Conservation (phyloP, 2,113 vertebrate species). For the Daphoenositta chrysoptera region DNA sequence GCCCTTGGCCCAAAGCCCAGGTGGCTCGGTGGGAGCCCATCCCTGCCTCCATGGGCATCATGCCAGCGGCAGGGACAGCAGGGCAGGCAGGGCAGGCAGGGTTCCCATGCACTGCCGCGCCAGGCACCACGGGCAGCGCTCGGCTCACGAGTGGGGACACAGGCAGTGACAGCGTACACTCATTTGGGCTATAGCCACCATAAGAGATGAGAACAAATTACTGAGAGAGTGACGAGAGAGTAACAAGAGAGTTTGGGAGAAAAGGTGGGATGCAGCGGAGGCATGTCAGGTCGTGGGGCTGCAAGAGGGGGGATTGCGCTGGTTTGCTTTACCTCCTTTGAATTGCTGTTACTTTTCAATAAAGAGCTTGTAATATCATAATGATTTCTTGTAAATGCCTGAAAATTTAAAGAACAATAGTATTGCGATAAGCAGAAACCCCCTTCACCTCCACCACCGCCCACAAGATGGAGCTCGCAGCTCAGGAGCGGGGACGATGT, state of each 20-base stretch:
- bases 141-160: fast-evolving
- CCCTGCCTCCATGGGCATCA: fast-evolving
- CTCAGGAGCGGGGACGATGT: conserved; percentile 1
- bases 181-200: neutral
- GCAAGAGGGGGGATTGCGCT: neutral
- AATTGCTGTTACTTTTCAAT: neutral
- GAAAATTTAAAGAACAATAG: neutral
- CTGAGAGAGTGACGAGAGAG: too few species aligned
- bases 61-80: neutral
- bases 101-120: fast-evolving
- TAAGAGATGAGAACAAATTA: neutral
- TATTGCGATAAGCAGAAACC: fast-evolving
- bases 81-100: too few species aligned
- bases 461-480: conserved; percentile 71
- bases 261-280: neutral
- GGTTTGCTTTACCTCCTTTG: neutral
- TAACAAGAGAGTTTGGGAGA: neutral
- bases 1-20: neutral
- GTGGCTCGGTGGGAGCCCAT: neutral
- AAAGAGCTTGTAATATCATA: neutral
- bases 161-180: fast-evolving
- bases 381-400: neutral
- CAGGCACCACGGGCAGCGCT: fast-evolving
- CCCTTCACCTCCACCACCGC: fast-evolving
- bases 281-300: neutral